Evolutionary conservation across 2,888 invertebrate genomes (phyloP), one percentile per base, ranked within the genome.

Genomic region (Isotomurus palustris): DNA sequence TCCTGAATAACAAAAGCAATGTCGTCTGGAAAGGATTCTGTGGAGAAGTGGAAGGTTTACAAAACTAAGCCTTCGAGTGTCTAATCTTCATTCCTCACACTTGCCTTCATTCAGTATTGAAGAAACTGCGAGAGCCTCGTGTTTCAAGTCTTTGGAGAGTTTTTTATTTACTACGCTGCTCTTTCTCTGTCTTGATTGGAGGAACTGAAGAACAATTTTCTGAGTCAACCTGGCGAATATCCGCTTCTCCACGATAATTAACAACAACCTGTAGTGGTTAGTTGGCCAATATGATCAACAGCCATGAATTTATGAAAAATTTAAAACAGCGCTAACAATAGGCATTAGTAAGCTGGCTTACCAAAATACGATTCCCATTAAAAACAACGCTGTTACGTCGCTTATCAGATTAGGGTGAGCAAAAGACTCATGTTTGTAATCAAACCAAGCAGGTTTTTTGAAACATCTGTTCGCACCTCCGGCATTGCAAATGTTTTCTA

Each of bases 331-430:
- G n/a, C n/a, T n/a, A n/a, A n/a, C n/a, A n/a, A n/a, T n/a, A n/a
- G n/a, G n/a, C n/a, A n/a, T n/a, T n/a, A n/a, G n/a, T n/a, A n/a
- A n/a, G n/a, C n/a, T n/a, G 19, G 43, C 27, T 12, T 38, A 60
- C 68, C 62, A 68, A 47, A 56, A 68, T 6, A 68, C n/a, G 28
- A 68, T 48, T 43, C 68, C 68, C 38, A 62, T 62, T 2, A 62
- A 14, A 10, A 56, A n/a, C 2, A 68, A 38, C 10, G 53, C 56
- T n/a, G 54, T 28, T 3, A 59, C 14, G 44, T 53, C 56, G 1
- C 29, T 45, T 14, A 52, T 49, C 12, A 68, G 44, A 8, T 36
- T 21, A 1, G 61, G 60, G 36, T 48, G 22, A 2, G 41, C 45
- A 10, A 50, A 45, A 5, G 44, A 29, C 27, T 65, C 65, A 1